phyloP scores from a whole-genome alignment of 2,797 vertebrate genomes.

The Thalassophryne amazonica region DNA sequence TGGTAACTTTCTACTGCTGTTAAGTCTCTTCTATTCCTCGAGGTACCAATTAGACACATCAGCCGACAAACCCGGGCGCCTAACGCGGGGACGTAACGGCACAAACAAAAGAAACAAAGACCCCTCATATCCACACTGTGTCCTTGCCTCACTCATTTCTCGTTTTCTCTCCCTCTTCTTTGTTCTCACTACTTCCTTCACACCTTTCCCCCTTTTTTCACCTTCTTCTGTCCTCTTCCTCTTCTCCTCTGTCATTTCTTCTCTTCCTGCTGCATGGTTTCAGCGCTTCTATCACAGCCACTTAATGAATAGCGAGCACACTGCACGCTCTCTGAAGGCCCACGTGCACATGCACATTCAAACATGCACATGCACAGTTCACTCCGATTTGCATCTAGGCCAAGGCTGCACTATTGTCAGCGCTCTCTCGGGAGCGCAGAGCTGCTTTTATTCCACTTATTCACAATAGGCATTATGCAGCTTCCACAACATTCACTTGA shows the following conservation, averaged over 20 bases:
- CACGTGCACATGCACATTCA: conserved; percentile 6
- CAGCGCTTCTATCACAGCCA: conserved; percentile 47
- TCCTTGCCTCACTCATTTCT: conserved; percentile 21
- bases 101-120: conserved; percentile 6
- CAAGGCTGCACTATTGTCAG: conserved; percentile 71
- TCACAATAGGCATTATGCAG: conserved; percentile 56
- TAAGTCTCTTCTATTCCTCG: conserved; percentile 69
- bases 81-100: conserved; percentile 33
- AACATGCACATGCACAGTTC: neutral
- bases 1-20: conserved; percentile 54
- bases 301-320: conserved; percentile 57
- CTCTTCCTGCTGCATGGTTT: conserved; percentile 24
- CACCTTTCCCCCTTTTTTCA: neutral
- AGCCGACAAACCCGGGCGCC: conserved; percentile 58
- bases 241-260: conserved; percentile 2
- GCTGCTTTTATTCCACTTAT: conserved; percentile 61
- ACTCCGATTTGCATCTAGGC: conserved; percentile 72
- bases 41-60: conserved; percentile 77
- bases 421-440: conserved; percentile 51
- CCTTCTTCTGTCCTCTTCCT: neutral
- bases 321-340: conserved; percentile 24
- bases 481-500: conserved; percentile 38
- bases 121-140: conserved; percentile 8
- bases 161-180: neutral
- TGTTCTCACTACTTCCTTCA: neutral